These are phyloP conservation scores for Drosophila eohydei DNA, from an alignment of 2,888 invertebrate species.

Conservation along the genomic window DNA sequence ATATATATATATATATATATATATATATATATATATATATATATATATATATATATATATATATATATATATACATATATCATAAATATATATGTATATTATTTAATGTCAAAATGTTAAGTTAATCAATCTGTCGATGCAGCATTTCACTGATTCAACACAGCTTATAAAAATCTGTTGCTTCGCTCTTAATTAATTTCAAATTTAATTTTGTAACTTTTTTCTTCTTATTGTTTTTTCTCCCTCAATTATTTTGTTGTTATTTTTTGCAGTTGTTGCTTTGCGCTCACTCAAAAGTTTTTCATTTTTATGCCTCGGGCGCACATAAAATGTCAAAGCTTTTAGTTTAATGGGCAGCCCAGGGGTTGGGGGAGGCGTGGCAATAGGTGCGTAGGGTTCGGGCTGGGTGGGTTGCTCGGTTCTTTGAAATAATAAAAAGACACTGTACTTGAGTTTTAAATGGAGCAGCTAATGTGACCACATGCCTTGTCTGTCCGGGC, in stretches of 20 bases:
- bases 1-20: no score
- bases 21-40: no score
- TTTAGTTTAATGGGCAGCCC: slow-evolving; percentile 56
- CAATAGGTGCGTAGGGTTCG: neutral
- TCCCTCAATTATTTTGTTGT: slow-evolving; percentile 20
- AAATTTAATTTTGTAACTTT: slow-evolving; percentile 16
- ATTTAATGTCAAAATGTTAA: neutral
- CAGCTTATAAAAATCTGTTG: neutral
- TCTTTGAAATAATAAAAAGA: slow-evolving; percentile 10
- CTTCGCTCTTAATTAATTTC: slow-evolving; percentile 36
- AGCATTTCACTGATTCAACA: neutral
- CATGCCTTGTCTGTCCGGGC: neutral
- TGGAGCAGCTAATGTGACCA: slow-evolving; percentile 15
- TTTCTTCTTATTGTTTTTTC: neutral
- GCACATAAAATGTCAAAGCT: slow-evolving; percentile 45
- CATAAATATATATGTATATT: no score
- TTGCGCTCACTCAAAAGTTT: slow-evolving; percentile 22
- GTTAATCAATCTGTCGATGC: neutral
- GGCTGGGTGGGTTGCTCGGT: neutral
- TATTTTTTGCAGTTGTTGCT: neutral
- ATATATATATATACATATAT: no score
- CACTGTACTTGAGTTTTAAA: slow-evolving; percentile 10
- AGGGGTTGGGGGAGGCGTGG: slow-evolving; percentile 1
- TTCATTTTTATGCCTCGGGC: slow-evolving; percentile 3
- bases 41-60: neutral